Evolutionary conservation across 1,140 invertebrate genomes (phyloP), one percentile per base, ranked within the genome.

Genomic region (Cheumatopsyche charites): DNA sequence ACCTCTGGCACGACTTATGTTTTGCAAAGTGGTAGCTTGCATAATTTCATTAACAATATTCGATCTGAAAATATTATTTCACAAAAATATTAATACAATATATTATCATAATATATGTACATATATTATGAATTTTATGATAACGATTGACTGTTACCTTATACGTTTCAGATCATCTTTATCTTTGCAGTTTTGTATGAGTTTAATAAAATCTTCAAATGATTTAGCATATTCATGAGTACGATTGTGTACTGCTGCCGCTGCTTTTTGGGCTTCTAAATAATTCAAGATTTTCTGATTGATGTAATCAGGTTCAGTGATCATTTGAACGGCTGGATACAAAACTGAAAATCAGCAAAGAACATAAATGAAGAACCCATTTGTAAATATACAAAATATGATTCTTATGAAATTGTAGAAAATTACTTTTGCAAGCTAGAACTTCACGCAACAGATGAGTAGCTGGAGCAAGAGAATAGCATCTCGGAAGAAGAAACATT

Each of bases 41-140:
- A 96, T 95, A 73, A 96, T 92, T 85, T 96, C 94, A 23, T 91
- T 94, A 0, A 96, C 90, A 73, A 96, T 94, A 77, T 93, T 93
- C 75, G 91, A 93, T 70, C 91, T 92, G 65, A 52, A 74, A 69
- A 73, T 41, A 3, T 41, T 52, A 36, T 4, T 3, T 36, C 3
- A 9, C 9, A 67, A 67, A 26, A 65, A 67, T 19, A 67, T 67
- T 41, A 23, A 61, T 55, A 55, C n/a, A n/a, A n/a, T n/a, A n/a
- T n/a, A 43, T n/a, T 9, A 43, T 43, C n/a, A 43, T n/a, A n/a
- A 29, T 25, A 11, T 3, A 29, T 29, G 13, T 41, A 25, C 21
- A 26, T 29, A 65, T 63, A 61, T 21, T 61, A 61, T 11, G 6
- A 23, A 61, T 17, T 23, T 61, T 19, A 65, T 4, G 13, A 41